Base-by-base conservation (phyloP, 2,888 invertebrate species). In the Craniophora ligustri region DNA sequence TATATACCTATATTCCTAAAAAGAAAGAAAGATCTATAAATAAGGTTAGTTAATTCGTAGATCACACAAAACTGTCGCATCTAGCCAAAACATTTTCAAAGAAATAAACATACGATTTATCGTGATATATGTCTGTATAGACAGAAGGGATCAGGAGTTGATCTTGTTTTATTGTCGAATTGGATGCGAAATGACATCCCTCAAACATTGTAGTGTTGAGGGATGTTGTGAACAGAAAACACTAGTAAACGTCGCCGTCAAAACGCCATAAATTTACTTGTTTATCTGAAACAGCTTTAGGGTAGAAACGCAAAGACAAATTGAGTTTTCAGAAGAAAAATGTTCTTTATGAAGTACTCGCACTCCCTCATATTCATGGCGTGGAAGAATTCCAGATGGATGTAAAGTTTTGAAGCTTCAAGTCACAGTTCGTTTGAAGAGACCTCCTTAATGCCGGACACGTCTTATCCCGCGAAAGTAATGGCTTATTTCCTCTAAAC, bases 401-500 rank as follows among this genome's bases (percentile, higher is more conserved):
- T 57, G 54, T 31, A 56, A 72, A 69, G 58, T n/a, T 76, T 63
- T 16, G 14, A 40, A 18, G 21, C 34, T 30, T 36, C 35, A 15
- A 36, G 61, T 64, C 62, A 50, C 58, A 62, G 65, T 75, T 74
- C 69, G 57, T 80, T 77, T 67, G 67, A 47, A 46, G 34, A 53
- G 23, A 23, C 34, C 30, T 58, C 50, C 58, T 47, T 67, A 58
- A 77, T 78, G 69, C 79, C 48, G 46, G 58, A 67, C 81, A 78
- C 76, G 79, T 77, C 57, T 57, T 42, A 39, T 60, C 58, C 54
- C 16, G 62, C 68, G 64, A 71, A 78, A 81, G 72, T 79, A 82
- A 83, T 81, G 76, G 79, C 75, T 75, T 75, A 80, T 75, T 76
- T 71, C 68, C n/a, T n/a, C n/a, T n/a, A 67, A 79, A 69, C 60